Conservation (phyloP, 2,888 invertebrate genomes). For the Aproaerema taeniolella region DNA sequence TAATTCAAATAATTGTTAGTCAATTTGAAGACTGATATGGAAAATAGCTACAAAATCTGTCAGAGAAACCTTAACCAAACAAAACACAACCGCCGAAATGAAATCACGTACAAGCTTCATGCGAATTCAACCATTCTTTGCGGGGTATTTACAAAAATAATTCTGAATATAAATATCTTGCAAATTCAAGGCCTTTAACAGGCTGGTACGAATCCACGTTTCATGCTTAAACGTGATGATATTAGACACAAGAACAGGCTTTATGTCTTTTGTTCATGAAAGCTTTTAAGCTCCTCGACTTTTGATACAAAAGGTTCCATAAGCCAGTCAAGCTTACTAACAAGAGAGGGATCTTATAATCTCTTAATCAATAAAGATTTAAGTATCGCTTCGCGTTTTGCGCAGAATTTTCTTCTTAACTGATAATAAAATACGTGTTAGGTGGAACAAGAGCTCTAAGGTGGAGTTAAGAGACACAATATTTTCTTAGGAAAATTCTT, state of each 20-base stretch:
- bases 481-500: no score
- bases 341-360: no score
- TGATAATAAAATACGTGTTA: background rate
- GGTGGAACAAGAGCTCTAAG: no score
- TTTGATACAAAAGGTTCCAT: no score
- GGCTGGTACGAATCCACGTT: slow-evolving; percentile 9
- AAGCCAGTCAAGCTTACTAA: background rate
- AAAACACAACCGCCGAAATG: no score
- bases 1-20: no score
- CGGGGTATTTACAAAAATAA: background rate
- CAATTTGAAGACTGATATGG: no score
- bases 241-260: slow-evolving; percentile 14
- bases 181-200: slow-evolving; percentile 7
- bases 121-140: no score
- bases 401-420: background rate
- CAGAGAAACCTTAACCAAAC: no score
- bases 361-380: background rate
- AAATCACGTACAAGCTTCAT: no score
- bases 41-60: no score
- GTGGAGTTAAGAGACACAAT: no score
- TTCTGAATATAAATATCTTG: background rate
- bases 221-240: slow-evolving; percentile 12
- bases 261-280: slow-evolving; percentile 31
- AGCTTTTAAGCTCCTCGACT: slow-evolving; percentile 2
- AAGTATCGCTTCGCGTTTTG: background rate